Evolutionary conservation across 2,113 vertebrate species (phyloP), one percentile per base, ranked within the genome.

Genomic region (Phalacrocorax aristotelis): DNA sequence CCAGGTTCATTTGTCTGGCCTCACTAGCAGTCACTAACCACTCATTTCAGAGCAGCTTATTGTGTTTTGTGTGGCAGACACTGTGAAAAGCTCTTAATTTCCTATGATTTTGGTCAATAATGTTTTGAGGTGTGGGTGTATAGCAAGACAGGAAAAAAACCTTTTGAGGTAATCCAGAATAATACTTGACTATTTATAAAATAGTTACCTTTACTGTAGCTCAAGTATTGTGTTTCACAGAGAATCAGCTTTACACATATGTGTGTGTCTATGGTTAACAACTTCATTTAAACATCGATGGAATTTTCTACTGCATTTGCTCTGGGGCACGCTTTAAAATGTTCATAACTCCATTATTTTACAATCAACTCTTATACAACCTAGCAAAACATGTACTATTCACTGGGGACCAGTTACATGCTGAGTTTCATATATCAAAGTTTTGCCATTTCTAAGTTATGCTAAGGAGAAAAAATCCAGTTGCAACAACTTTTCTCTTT

Each of bases 331-430:
- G 0, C 30, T 91, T 95, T 79, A 88, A 88, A 87, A 76, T 91
- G 81, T 80, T 91, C 70, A 42, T 80, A 88, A 85, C 52, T 79
- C 80, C 49, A 85, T 90, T 94, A 93, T 90, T 95, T 94, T 75
- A 61, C 70, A 94, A 91, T 95, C 69, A 91, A 69, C 29, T 82
- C 36, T 71, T 64, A 82, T 29, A 87, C 4, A 91, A 76, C 16
- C 40, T 65, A 64, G 44, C 20, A 71, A 93, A 95, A 75, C 42
- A 52, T 8, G 15, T 79, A 49, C 40, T 52, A 36, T 69, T 85
- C 91, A 79, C 44, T 68, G 46, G 70, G 36, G 89, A 69, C 27
- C 69, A 40, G 52, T 93, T 95, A 83, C n/a, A 57, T 65, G 16
- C 34, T 91, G 57, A 89, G 52, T 87, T 93, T 96, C 84, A 87